These are phyloP conservation scores for Andrena fulva DNA, from an alignment of 2,888 invertebrate species.

Conservation along the genomic window DNA sequence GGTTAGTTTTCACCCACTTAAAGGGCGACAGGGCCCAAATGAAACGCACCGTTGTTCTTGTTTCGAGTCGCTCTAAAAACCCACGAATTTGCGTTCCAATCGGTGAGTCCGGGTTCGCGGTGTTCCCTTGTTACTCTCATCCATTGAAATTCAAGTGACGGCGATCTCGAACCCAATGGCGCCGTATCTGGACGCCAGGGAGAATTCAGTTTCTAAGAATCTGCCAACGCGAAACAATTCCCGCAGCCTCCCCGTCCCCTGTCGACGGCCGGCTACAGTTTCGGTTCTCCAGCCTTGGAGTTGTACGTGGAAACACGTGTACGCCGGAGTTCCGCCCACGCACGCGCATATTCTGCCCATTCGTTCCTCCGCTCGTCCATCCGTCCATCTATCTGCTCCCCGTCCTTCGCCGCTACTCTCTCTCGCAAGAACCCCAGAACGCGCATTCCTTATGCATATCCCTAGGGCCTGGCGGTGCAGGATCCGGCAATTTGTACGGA, in stretches of 20 bases:
- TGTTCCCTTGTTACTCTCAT: no score
- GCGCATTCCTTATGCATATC: slow-evolving; percentile 71
- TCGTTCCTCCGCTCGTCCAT: slow-evolving; percentile 61
- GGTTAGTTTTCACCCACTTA: no score
- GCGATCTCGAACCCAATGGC: no score
- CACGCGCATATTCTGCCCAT: slow-evolving; percentile 72
- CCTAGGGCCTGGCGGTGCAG: slow-evolving; percentile 73
- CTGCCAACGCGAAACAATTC: slow-evolving; percentile 21
- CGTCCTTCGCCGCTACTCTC: slow-evolving; percentile 66
- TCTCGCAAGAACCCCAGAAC: slow-evolving; percentile 61
- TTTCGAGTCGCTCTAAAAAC: no score
- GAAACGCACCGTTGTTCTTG: no score
- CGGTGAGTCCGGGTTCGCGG: no score
- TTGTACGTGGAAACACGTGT: slow-evolving; percentile 66
- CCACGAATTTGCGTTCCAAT: no score
- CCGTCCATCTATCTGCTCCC: slow-evolving; percentile 61
- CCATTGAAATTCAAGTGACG: no score
- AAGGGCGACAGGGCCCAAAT: no score
- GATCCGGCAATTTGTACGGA: slow-evolving; percentile 73
- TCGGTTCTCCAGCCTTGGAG: slow-evolving; percentile 78
- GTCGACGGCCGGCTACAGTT: slow-evolving; percentile 71
- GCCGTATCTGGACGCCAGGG: no score
- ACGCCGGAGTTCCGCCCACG: slow-evolving; percentile 77
- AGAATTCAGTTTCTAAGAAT: slow-evolving; percentile 1
- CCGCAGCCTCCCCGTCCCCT: slow-evolving; percentile 44